These are phyloP conservation scores for Cryptotermes secundus DNA, from an alignment of 1,140 invertebrate genomes.

Conservation along the genomic window DNA sequence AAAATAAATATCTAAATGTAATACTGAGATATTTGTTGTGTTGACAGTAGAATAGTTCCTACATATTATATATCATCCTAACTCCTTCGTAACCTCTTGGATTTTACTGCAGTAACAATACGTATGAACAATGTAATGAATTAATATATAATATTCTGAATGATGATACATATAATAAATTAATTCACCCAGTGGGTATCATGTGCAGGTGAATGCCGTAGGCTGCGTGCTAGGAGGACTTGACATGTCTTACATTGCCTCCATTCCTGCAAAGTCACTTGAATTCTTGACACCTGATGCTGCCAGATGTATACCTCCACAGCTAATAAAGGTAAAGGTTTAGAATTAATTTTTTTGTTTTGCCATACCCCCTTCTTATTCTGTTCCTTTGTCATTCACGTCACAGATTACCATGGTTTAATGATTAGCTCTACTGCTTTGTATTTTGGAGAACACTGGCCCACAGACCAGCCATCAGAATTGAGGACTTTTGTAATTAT, in stretches of 20 bases:
- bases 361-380: neutral
- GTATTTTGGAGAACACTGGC: neutral
- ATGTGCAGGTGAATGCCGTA: neutral
- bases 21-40: too few species aligned
- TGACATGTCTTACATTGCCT: neutral
- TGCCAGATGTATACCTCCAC: neutral
- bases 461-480: neutral
- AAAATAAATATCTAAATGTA: too few species aligned
- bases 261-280: neutral
- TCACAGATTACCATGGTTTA: neutral
- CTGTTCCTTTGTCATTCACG: neutral
- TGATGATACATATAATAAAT: too few species aligned
- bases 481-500: neutral
- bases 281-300: neutral
- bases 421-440: neutral
- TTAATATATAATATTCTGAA: too few species aligned
- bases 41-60: too few species aligned
- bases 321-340: neutral
- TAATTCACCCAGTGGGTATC: neutral
- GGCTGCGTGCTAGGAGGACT: slow-evolving; percentile 25
- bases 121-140: too few species aligned
- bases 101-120: too few species aligned
- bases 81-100: too few species aligned
- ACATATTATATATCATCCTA: too few species aligned
- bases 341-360: neutral